phyloP scores from a whole-genome alignment of 2,888 invertebrate genomes.

The Automeris io region DNA sequence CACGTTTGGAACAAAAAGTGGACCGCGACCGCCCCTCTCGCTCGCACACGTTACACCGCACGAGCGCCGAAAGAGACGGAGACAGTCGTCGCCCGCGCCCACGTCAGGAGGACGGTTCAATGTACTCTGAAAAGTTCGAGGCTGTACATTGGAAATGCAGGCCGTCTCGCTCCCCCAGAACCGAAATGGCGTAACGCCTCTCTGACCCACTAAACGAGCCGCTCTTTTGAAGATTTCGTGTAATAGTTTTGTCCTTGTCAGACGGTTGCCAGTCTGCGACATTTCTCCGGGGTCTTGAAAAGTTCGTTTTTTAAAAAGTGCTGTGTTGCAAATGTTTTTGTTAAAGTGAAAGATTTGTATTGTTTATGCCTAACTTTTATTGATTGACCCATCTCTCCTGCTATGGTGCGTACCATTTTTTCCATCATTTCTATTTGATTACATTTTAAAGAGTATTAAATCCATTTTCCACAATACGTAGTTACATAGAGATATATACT shows the following conservation, averaged over 20 bases:
- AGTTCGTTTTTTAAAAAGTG: constrained; percentile 1
- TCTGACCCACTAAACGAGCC: constrained; percentile 22
- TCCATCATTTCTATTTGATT: too few species aligned
- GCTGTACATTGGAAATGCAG: constrained; percentile 33
- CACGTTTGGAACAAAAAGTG: constrained; percentile 68
- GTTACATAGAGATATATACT: too few species aligned
- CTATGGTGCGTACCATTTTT: neutral
- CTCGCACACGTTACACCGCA: constrained; percentile 22
- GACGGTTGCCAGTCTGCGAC: constrained; percentile 9
- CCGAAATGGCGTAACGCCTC: constrained; percentile 31
- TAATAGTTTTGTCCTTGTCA: constrained; percentile 10
- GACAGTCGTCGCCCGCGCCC: constrained; percentile 55
- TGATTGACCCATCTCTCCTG: neutral
- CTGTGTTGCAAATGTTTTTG: constrained; percentile 4
- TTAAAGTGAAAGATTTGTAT: constrained; percentile 1
- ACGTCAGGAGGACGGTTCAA: constrained; percentile 64
- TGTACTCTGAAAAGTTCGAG: constrained; percentile 54
- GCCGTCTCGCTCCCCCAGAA: constrained; percentile 43
- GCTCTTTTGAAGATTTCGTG: constrained; percentile 31
- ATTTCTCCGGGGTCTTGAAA: constrained; percentile 8
- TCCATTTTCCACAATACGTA: too few species aligned
- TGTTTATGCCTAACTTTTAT: neutral
- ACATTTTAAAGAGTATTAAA: too few species aligned
- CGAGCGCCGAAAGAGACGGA: constrained; percentile 32
- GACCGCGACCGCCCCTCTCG: constrained; percentile 38